Evolutionary conservation across 2,797 vertebrate genomes (phyloP).

Genomic region (Protonibea diacanthus): DNA sequence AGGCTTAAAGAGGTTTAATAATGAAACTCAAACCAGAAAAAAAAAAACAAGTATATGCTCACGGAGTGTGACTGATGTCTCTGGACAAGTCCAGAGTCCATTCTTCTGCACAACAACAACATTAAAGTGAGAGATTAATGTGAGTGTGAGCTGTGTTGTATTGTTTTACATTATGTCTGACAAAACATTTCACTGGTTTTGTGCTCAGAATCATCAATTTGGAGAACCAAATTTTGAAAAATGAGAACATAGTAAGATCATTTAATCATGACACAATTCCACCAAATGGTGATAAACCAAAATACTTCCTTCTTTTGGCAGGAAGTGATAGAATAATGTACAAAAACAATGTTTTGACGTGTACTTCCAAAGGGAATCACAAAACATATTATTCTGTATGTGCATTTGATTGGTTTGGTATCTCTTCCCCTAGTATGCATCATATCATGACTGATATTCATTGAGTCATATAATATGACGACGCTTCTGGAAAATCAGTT

Average conservation of each 20-base stretch:
- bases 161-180: not conserved
- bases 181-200: not conserved
- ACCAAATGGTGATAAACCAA: not conserved
- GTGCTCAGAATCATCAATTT: not conserved
- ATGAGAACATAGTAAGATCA: not conserved
- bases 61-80: not conserved
- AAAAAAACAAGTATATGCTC: not conserved
- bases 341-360: not conserved
- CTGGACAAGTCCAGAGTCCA: not conserved
- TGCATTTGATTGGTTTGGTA: not conserved
- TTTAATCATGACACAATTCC: not conserved
- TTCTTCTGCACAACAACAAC: not conserved
- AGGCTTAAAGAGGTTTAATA: not conserved
- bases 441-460: not conserved
- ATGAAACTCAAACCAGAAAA: not conserved
- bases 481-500: not conserved
- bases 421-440: not conserved
- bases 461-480: not conserved
- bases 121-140: not conserved
- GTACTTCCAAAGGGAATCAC: not conserved
- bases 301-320: not conserved
- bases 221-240: not conserved
- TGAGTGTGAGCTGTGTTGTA: not conserved
- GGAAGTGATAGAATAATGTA: not conserved
- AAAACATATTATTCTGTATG: not conserved